Percentiles rank a stretch among this genome's conserved stretches.
Conservation (phyloP, 2,113 vertebrate species). For the Ellobius talpinus region DNA sequence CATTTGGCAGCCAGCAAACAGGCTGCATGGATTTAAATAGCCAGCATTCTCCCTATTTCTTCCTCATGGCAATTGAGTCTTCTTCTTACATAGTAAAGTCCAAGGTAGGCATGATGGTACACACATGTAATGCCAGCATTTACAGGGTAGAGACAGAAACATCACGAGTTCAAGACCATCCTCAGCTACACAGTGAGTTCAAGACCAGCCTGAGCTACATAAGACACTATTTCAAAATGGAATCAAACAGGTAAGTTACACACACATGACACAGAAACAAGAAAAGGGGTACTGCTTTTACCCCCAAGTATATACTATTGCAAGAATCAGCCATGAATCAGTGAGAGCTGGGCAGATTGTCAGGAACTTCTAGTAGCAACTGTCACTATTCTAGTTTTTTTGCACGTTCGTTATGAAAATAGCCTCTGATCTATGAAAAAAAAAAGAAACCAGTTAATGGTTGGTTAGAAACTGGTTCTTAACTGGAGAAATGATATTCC, state of each 20-base stretch:
- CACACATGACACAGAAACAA: not conserved
- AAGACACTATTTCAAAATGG: not conserved
- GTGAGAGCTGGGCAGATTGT: not conserved
- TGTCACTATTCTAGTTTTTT: not conserved
- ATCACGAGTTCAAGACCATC: not conserved
- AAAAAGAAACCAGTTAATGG: not conserved
- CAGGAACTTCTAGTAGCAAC: not conserved
- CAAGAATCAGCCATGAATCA: not conserved
- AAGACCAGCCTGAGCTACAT: not conserved
- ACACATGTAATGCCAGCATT: not conserved
- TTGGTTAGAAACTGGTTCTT: not conserved
- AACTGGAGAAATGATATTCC: not conserved
- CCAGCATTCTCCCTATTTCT: not conserved
- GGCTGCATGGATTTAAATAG: not conserved
- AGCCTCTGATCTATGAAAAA: conserved; percentile 24
- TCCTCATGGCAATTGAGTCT: not conserved
- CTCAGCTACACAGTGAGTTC: not conserved
- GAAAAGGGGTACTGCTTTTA: not conserved
- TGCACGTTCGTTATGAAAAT: not conserved
- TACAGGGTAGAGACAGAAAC: not conserved
- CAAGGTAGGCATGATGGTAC: not conserved
- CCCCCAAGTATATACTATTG: not conserved
- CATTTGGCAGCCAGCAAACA: not conserved
- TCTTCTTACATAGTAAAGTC: conserved; percentile 41
- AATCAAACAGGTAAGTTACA: not conserved